Evolutionary conservation across 30 jellyfish, hydroid and myxozoan genomes (phyloP).

Genomic region (Sanderia malayensis): DNA sequence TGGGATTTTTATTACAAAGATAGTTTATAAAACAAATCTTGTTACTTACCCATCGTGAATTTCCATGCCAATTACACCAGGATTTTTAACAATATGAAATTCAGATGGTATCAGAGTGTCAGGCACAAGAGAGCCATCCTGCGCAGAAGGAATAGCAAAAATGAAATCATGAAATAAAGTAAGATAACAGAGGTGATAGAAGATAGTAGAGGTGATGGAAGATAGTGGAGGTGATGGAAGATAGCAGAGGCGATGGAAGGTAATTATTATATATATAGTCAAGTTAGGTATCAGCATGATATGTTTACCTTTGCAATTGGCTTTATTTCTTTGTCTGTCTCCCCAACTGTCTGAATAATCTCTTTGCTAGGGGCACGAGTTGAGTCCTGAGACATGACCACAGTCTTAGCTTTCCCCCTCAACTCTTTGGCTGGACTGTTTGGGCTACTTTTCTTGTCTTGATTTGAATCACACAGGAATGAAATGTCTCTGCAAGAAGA

Average conservation of each 20-base stretch:
- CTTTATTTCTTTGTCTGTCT: too few species aligned
- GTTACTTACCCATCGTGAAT: slow-evolving; percentile 74
- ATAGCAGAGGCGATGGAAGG: too few species aligned
- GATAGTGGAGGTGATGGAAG: not conserved
- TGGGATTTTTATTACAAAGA: too few species aligned
- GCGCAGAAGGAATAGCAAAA: too few species aligned
- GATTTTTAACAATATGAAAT: slow-evolving; percentile 82
- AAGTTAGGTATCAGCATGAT: too few species aligned
- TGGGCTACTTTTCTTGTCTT: slow-evolving; percentile 30
- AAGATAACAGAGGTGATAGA: not conserved
- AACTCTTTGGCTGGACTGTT: slow-evolving; percentile 6
- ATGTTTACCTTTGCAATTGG: too few species aligned
- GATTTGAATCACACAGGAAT: slow-evolving; percentile 62
- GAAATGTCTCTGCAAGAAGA: slow-evolving; percentile 57
- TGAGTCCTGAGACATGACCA: not conserved
- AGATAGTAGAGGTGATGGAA: not conserved
- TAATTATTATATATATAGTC: too few species aligned
- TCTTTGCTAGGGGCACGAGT: not conserved
- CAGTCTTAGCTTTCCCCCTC: not conserved
- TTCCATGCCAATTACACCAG: slow-evolving; percentile 88
- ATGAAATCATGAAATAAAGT: too few species aligned
- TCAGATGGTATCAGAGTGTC: slow-evolving; percentile 75
- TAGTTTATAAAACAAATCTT: too few species aligned
- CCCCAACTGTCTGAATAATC: too few species aligned
- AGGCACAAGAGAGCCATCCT: slow-evolving; percentile 47